phyloP scores from a whole-genome alignment of 2,113 vertebrate genomes.

The Anoplopoma fimbria region DNA sequence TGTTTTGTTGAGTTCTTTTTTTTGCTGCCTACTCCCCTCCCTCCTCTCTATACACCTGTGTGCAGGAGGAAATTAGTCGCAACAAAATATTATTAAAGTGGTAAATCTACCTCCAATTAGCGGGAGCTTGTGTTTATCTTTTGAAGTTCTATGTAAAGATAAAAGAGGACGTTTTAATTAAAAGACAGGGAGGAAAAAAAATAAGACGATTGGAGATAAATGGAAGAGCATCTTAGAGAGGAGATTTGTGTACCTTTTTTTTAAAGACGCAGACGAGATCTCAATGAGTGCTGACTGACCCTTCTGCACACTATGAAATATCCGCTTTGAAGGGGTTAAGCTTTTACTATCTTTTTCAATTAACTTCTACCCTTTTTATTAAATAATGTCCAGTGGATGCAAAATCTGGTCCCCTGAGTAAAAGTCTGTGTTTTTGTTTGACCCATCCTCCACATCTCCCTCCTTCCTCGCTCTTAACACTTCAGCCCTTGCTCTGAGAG shows the following conservation, averaged over 20 bases:
- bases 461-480: neutral
- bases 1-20: neutral
- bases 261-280: neutral
- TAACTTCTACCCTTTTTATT: neutral
- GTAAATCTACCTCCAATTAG: slow-evolving; percentile 73
- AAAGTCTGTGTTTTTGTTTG: too few species aligned
- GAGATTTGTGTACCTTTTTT: slow-evolving; percentile 24
- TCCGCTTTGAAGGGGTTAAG: neutral
- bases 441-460: too few species aligned
- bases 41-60: slow-evolving; percentile 59
- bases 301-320: neutral
- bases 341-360: neutral
- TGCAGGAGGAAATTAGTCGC: slow-evolving; percentile 67
- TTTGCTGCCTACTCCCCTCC: neutral
- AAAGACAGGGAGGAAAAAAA: slow-evolving; percentile 14
- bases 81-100: slow-evolving; percentile 73
- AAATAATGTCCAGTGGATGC: neutral
- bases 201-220: slow-evolving; percentile 63
- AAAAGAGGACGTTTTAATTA: slow-evolving; percentile 67
- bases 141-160: slow-evolving; percentile 72
- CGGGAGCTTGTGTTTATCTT: slow-evolving; percentile 40
- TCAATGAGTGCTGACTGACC: neutral
- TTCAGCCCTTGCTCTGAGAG: too few species aligned
- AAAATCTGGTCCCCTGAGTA: neutral
- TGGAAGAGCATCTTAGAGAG: slow-evolving; percentile 50